Conservation (phyloP, 2,113 vertebrate species). For the Dolichallabes microphthalmus region DNA sequence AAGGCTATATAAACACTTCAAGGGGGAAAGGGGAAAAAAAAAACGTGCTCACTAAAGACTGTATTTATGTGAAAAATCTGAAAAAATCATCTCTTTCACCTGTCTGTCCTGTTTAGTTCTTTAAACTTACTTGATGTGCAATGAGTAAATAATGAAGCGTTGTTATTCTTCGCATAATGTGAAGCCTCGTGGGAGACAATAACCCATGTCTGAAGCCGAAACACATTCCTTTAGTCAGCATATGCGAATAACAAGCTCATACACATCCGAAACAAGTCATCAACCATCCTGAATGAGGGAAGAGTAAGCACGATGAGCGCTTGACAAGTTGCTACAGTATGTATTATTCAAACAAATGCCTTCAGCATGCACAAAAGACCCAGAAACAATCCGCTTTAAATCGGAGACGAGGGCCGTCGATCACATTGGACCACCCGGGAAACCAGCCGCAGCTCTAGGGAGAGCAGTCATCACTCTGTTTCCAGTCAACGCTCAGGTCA, state of each 20-base stretch:
- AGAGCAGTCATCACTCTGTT: neutral
- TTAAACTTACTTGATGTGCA: neutral
- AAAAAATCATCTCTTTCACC: neutral
- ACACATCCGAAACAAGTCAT: slow-evolving; percentile 2
- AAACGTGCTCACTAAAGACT: neutral
- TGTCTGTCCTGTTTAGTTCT: neutral
- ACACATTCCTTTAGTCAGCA: neutral
- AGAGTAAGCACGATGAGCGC: neutral
- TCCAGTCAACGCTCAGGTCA: neutral
- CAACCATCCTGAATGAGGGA: neutral
- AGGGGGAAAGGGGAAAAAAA: too few species aligned
- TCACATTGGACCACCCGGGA: neutral
- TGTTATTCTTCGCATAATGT: slow-evolving; percentile 3
- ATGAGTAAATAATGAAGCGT: neutral
- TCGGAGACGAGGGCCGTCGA: neutral
- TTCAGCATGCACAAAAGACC: neutral
- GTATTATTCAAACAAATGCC: neutral
- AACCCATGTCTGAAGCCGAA: slow-evolving; percentile 1
- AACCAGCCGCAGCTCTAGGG: neutral
- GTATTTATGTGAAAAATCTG: neutral
- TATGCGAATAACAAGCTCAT: slow-evolving; percentile 3
- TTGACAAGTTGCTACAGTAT: neutral
- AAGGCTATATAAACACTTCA: neutral
- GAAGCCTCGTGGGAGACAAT: neutral
- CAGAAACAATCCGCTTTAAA: neutral